phyloP scores from a whole-genome alignment of 2,113 vertebrate genomes.

The Chrysochloris asiatica region DNA sequence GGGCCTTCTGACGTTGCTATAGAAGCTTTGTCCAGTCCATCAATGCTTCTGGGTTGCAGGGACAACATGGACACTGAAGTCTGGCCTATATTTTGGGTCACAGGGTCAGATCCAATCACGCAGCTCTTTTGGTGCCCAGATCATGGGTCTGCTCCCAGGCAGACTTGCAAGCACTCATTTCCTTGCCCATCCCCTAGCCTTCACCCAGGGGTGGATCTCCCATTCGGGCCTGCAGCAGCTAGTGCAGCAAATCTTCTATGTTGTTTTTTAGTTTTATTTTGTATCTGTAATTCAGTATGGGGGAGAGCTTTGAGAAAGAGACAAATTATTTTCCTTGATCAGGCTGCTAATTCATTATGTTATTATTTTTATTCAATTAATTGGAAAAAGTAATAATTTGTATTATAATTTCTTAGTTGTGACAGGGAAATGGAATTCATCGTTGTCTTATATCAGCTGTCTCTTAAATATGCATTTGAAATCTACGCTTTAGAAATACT shows the following conservation, averaged over 20 bases:
- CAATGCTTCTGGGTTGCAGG: constrained; percentile 79
- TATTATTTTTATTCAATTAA: not conserved
- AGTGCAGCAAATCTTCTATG: constrained; percentile 68
- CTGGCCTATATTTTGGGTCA: constrained; percentile 91
- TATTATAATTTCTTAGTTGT: not conserved
- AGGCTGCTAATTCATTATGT: not conserved
- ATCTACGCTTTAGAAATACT: not conserved
- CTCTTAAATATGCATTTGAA: not conserved
- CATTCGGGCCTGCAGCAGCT: constrained; percentile 67
- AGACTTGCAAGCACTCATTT: constrained; percentile 79
- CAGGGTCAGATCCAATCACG: constrained; percentile 80
- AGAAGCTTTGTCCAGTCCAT: no score
- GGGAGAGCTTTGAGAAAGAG: not conserved
- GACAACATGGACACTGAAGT: constrained; percentile 92
- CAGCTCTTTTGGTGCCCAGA: constrained; percentile 72
- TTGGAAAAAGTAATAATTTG: not conserved
- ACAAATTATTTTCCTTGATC: not conserved
- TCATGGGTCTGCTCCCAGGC: constrained; percentile 74
- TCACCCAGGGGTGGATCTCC: constrained; percentile 51
- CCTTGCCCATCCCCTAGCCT: constrained; percentile 62
- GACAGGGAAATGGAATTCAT: not conserved
- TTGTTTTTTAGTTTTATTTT: not conserved
- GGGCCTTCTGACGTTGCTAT: no score
- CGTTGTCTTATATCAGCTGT: not conserved
- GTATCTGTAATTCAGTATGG: not conserved